phyloP scores from a whole-genome alignment of 2,888 invertebrate species.

The Rhopalosiphum nymphaeae region DNA sequence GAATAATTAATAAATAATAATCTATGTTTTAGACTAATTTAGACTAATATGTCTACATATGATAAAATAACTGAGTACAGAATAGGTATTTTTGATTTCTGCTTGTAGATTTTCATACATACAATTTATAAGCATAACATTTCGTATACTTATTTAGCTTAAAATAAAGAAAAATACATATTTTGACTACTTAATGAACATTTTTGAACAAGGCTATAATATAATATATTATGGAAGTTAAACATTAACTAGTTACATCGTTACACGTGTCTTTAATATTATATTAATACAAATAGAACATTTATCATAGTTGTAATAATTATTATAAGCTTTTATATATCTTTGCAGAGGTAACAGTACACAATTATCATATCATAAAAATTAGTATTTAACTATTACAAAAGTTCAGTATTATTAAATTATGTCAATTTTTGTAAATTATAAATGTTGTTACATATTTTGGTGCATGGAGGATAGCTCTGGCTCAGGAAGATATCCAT shows the following conservation, averaged over 20 bases:
- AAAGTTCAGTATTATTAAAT: neutral
- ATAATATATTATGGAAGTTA: neutral
- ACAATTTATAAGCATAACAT: neutral
- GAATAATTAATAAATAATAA: neutral
- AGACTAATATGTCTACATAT: neutral
- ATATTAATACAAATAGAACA: neutral
- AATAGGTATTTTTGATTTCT: neutral
- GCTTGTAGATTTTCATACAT: neutral
- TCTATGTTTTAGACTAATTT: neutral
- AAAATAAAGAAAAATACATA: neutral
- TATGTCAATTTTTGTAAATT: neutral
- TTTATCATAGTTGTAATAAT: neutral
- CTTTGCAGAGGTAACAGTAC: neutral
- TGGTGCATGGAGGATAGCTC: neutral
- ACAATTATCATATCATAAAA: neutral
- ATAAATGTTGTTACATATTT: neutral
- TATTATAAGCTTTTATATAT: neutral
- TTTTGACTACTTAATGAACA: neutral
- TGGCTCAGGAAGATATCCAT: neutral
- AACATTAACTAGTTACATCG: neutral
- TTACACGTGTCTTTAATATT: neutral
- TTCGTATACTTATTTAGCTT: neutral
- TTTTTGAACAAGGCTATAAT: neutral
- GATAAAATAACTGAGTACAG: neutral
- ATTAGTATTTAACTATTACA: neutral